Base-by-base conservation (phyloP, 2,797 vertebrate genomes). In the Sparus aurata region DNA sequence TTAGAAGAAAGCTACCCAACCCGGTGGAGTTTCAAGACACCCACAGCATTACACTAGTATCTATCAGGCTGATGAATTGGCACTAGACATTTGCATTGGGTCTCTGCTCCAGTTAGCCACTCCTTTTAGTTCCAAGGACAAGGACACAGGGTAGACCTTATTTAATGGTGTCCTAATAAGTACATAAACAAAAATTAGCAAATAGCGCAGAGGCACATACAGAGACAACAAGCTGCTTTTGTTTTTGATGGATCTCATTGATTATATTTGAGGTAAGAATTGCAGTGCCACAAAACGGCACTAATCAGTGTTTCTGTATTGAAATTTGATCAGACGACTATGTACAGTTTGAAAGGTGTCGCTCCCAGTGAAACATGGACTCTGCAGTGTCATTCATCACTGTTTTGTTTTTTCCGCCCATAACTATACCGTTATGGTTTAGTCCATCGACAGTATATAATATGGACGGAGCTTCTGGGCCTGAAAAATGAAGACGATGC, bases 1-100 rank as follows among this genome's bases (percentile, higher is more conserved):
- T 38, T 49, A 13, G 22, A 67, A 38, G 60, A 41, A 34, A 53
- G 45, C 43, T 64, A n/a, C 22, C 4, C n/a, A 54, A 20, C 18
- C 22, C 49, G 43, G 49, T 8, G 52, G 67, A 45, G 30, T 22
- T 69, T 50, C 6, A 79, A 63, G 70, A 58, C 20, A 43, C 18
- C 52, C 20, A 38, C 16, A 30, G 58, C 52, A 16, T 53, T 49
- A 30, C 65, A 34, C 12, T 58, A 38, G 5, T 52, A 20, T 60
- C 38, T 18, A 47, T 53, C 49, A 54, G 25, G 25, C 6, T 59
- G 15, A 41, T 30, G 68, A 71, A 52, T 58, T n/a, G 4, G 57
- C n/a, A 60, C 4, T 69, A 22, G 9, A 43, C 47, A 61, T n/a
- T 23, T 49, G 13, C 10, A 11, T 30, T 41, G 13, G 22, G 30